A percentile compares a stretch with the other conserved stretches of the same genome.
Evolutionary conservation across 2,113 vertebrate species (phyloP).

Genomic region (Eleginops maclovinus): DNA sequence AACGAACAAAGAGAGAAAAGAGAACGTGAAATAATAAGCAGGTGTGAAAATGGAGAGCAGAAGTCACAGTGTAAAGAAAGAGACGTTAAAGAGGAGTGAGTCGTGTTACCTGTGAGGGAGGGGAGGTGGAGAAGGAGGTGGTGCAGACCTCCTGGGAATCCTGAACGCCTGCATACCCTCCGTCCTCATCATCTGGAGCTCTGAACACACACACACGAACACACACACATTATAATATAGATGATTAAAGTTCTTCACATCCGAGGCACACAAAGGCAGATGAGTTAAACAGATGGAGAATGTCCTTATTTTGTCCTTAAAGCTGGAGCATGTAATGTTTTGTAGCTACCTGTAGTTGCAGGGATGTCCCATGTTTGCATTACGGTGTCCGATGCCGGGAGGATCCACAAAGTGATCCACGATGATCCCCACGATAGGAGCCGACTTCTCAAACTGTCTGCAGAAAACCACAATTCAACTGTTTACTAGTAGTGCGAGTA

Average conservation of each 20-base stretch:
- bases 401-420: constrained; percentile 99
- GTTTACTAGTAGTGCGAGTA: not conserved
- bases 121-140: constrained; percentile 98
- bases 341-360: constrained; percentile 94
- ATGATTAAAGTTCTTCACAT: no score
- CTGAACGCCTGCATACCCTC: constrained; percentile 89
- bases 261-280: not conserved
- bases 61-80: constrained; percentile 32
- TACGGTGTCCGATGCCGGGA: constrained; percentile 84
- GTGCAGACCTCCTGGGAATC: constrained; percentile 98
- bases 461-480: constrained; percentile 44
- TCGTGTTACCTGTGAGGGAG: constrained; percentile 92
- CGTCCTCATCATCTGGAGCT: constrained; percentile 88
- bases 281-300: not conserved
- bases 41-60: constrained; percentile 46
- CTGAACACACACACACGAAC: constrained; percentile 55
- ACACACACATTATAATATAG: constrained; percentile 1
- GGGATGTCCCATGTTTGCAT: constrained; percentile 89
- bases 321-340: not conserved
- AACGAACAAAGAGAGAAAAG: constrained; percentile 48
- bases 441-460: constrained; percentile 97
- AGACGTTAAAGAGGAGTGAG: not conserved
- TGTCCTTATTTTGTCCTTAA: not conserved
- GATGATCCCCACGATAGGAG: constrained; percentile 99
- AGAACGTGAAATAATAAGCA: constrained; percentile 55